Evolutionary conservation across 2,797 vertebrate genomes (phyloP).

Genomic region (Lepilemur ruficaudatus): DNA sequence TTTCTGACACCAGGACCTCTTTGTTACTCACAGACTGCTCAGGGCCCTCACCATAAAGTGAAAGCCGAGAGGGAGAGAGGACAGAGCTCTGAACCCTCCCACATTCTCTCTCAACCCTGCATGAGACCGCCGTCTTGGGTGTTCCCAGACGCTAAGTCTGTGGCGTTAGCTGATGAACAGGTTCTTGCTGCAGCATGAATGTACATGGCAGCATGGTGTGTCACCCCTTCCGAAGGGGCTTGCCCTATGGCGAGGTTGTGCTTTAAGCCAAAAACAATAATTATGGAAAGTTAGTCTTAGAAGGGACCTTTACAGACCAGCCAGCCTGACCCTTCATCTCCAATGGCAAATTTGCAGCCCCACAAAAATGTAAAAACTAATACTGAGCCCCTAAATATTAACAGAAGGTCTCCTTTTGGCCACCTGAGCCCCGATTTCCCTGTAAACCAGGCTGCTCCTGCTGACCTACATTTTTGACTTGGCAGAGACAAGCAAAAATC

Average conservation of each 20-base stretch:
- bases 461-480: constrained; percentile 42
- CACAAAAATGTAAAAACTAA: neutral
- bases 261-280: neutral
- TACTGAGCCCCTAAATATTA: neutral
- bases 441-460: neutral
- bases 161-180: neutral
- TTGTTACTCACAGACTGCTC: neutral
- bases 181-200: neutral
- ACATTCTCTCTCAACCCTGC: neutral
- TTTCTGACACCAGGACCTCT: neutral
- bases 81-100: neutral
- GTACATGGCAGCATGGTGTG: rapidly evolving
- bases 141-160: neutral
- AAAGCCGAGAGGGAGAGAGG: neutral
- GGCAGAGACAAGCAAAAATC: constrained; percentile 21
- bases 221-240: neutral
- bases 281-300: neutral
- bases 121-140: neutral
- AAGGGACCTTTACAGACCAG: neutral
- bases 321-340: neutral
- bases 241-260: rapidly evolving
- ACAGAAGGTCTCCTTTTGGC: neutral
- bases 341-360: neutral
- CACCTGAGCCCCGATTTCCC: neutral
- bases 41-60: neutral